phyloP scores from a whole-genome alignment of 2,888 invertebrate species.

The Poecilus cupreus region DNA sequence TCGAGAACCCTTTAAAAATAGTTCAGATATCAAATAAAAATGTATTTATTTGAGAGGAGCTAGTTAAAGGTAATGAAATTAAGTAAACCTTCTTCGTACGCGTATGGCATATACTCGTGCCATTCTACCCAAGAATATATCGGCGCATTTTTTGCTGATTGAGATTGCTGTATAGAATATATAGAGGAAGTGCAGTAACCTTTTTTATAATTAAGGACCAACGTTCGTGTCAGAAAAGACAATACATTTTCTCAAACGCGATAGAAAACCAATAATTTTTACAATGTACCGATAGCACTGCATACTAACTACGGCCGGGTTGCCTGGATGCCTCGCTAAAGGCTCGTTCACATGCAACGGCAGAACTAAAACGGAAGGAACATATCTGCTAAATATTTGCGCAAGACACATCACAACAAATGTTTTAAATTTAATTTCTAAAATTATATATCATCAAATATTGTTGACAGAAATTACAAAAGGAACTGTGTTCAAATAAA shows the following conservation, averaged over 20 bases:
- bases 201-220: constrained; percentile 46
- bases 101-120: no score
- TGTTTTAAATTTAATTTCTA: no score
- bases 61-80: not conserved
- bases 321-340: not conserved
- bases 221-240: constrained; percentile 45
- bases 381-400: not conserved
- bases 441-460: no score
- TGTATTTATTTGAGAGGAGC: not conserved
- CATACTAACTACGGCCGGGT: constrained; percentile 34
- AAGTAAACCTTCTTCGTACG: no score
- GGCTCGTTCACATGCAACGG: constrained; percentile 25
- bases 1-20: no score
- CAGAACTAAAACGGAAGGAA: constrained; percentile 24
- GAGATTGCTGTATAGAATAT: constrained; percentile 31
- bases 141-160: constrained; percentile 29
- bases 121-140: not conserved
- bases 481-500: no score
- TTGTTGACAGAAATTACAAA: no score
- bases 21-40: no score
- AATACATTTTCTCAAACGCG: constrained; percentile 50
- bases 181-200: constrained; percentile 33
- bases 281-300: constrained; percentile 42
- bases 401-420: not conserved
- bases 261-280: constrained; percentile 55